phyloP scores from a whole-genome alignment of 1,140 invertebrate species.

The Pteromalus puparum region DNA sequence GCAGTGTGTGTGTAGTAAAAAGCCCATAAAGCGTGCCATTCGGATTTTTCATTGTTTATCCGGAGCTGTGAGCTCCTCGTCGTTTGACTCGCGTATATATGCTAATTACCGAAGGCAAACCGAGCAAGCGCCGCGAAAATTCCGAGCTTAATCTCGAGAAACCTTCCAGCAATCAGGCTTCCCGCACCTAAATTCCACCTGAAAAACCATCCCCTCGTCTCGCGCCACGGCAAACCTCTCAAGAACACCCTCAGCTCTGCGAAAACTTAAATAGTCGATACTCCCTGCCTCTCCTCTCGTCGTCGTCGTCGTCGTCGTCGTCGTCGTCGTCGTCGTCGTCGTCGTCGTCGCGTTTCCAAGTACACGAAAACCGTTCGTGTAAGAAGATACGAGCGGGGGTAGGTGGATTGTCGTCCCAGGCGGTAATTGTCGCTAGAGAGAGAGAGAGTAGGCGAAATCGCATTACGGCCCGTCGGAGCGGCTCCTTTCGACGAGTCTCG shows the following conservation, averaged over 20 bases:
- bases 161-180: neutral
- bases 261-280: conserved; percentile 15
- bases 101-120: neutral
- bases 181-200: neutral
- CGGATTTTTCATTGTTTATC: neutral
- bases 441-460: conserved; percentile 51
- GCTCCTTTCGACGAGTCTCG: conserved; percentile 30
- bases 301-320: neutral
- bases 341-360: neutral
- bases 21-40: neutral
- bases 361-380: neutral
- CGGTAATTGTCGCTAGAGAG: conserved; percentile 56
- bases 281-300: neutral
- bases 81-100: too few species aligned
- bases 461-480: conserved; percentile 9
- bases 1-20: neutral
- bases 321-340: neutral
- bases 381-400: conserved; percentile 1
- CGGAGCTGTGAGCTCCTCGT: too few species aligned
- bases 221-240: neutral
- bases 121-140: neutral
- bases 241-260: neutral
- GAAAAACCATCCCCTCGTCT: neutral
- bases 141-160: conserved; percentile 13
- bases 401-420: conserved; percentile 5